These are phyloP conservation scores for Elymnias hypermnestra DNA, from an alignment of 1,140 invertebrate genomes.

Conservation along the genomic window DNA sequence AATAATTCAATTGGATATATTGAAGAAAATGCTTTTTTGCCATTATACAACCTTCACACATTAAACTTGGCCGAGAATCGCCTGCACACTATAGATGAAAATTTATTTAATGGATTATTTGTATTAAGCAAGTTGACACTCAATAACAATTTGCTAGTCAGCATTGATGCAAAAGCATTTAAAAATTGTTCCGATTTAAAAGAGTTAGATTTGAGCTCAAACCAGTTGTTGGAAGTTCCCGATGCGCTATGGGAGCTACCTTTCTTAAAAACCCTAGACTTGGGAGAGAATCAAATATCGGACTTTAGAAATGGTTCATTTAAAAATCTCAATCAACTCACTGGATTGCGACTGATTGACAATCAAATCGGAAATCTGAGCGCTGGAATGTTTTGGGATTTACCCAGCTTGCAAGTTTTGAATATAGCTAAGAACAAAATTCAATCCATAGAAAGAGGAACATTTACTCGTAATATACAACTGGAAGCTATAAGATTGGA, in stretches of 20 bases:
- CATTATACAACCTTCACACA: constrained; percentile 90
- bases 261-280: constrained; percentile 89
- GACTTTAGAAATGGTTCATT: constrained; percentile 89
- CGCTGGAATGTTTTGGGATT: constrained; percentile 89
- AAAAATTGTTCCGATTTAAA: constrained; percentile 93
- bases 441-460: constrained; percentile 86
- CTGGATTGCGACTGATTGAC: constrained; percentile 88
- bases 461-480: constrained; percentile 86
- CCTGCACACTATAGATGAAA: constrained; percentile 86
- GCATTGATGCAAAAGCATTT: constrained; percentile 89
- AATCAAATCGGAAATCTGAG: constrained; percentile 91
- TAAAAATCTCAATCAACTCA: constrained; percentile 88
- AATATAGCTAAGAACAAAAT: constrained; percentile 93
- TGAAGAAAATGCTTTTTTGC: constrained; percentile 90
- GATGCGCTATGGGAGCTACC: constrained; percentile 87
- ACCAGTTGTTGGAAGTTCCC: constrained; percentile 88
- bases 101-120: constrained; percentile 90
- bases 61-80: constrained; percentile 91
- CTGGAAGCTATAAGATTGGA: constrained; percentile 91
- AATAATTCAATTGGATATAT: constrained; percentile 92
- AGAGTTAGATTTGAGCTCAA: constrained; percentile 92
- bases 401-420: constrained; percentile 88
- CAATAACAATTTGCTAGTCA: constrained; percentile 89
- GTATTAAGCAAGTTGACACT: constrained; percentile 89
- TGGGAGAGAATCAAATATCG: constrained; percentile 91